These are phyloP conservation scores for Tichodroma muraria DNA, from an alignment of 2,113 vertebrate genomes.

Conservation along the genomic window DNA sequence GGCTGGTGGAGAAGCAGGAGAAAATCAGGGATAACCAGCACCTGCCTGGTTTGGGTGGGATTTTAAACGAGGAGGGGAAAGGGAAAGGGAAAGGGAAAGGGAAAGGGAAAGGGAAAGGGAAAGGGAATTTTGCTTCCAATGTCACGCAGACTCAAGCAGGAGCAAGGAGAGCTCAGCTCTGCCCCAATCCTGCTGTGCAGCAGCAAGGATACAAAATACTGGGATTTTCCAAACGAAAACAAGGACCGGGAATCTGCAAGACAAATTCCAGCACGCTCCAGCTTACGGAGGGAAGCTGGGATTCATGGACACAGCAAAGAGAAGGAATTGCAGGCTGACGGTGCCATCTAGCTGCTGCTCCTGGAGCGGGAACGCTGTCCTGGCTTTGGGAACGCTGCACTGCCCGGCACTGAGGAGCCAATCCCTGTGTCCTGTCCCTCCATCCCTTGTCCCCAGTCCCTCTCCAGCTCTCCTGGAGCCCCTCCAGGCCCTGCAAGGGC, in stretches of 20 bases:
- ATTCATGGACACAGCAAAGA: background rate
- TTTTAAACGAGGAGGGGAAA: no score
- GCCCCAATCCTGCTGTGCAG: fast-evolving
- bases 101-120: no score
- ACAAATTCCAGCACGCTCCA: background rate
- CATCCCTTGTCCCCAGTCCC: background rate
- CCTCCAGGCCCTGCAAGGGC: background rate
- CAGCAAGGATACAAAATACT: background rate
- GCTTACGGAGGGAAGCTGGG: background rate
- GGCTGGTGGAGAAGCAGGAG: background rate
- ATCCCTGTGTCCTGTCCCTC: background rate
- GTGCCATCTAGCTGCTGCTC: constrained; percentile 65
- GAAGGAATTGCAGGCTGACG: background rate
- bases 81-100: no score
- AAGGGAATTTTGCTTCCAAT: background rate
- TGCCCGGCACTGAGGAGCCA: background rate
- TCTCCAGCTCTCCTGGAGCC: background rate
- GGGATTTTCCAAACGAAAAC: background rate
- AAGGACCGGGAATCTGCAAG: fast-evolving
- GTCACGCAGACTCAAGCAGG: background rate
- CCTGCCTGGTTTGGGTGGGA: background rate
- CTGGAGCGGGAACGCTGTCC: background rate
- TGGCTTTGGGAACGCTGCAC: background rate
- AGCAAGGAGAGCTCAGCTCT: background rate
- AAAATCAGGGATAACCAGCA: background rate